Conservation (phyloP, 2,113 vertebrate genomes). For the Meleagris gallopavo region DNA sequence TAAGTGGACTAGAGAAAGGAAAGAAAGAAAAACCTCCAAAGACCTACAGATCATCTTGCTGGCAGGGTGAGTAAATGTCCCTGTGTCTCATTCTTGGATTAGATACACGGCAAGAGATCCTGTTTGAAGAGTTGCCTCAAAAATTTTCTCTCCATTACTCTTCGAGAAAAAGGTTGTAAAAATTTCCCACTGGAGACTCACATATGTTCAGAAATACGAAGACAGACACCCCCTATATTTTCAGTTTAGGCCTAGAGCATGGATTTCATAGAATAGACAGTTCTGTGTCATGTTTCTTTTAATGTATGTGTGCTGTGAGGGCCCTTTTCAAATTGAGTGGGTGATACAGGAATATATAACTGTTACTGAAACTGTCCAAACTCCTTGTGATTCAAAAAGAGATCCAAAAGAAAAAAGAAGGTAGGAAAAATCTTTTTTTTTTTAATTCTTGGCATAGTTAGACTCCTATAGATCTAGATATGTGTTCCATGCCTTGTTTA, state of each 20-base stretch:
- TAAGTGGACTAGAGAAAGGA: constrained; percentile 41
- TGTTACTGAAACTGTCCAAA: neutral
- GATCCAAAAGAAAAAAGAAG: neutral
- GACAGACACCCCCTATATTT: neutral
- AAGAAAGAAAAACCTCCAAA: constrained; percentile 16
- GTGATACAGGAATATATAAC: neutral
- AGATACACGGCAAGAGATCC: neutral
- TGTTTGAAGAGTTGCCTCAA: neutral
- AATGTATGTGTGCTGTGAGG: neutral
- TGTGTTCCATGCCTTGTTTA: neutral
- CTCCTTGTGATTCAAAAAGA: neutral
- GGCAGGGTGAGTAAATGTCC: constrained; percentile 41
- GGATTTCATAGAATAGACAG: neutral
- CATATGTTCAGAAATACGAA: neutral
- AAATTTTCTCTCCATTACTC: neutral
- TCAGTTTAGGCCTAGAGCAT: neutral
- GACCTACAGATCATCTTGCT: constrained; percentile 17
- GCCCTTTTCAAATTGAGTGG: neutral
- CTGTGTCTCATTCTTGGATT: neutral
- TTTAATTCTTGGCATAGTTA: neutral
- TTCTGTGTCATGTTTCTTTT: neutral
- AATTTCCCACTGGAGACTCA: neutral
- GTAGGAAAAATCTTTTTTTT: neutral
- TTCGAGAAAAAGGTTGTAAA: neutral
- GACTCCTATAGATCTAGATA: neutral